phyloP scores from a whole-genome alignment of 2,113 vertebrate species.

The pig (Sus scrofa) region T2T-Sscrofa CM000826.6:136881001-136881500 shows the following conservation, averaged over 20 bases:
- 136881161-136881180: neutral
- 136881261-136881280: neutral
- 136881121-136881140: neutral
- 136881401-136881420: conserved; percentile 55
- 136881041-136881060: neutral
- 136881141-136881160: neutral
- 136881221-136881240: neutral
- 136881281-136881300: neutral
- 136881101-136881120: neutral
- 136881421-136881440: neutral
- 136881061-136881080: neutral
- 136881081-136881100: neutral
- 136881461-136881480: neutral
- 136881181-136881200: neutral
- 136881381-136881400: neutral
- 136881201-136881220: neutral
- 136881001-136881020: neutral
- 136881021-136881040: neutral
- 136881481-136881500: conserved; percentile 33
- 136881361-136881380: neutral
- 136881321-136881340: rapidly evolving
- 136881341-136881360: neutral
- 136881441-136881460: neutral
- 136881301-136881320: neutral
- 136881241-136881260: neutral